Evolutionary conservation across 2,797 vertebrate species (phyloP).

Genomic region (Eptatretus atami): DNA sequence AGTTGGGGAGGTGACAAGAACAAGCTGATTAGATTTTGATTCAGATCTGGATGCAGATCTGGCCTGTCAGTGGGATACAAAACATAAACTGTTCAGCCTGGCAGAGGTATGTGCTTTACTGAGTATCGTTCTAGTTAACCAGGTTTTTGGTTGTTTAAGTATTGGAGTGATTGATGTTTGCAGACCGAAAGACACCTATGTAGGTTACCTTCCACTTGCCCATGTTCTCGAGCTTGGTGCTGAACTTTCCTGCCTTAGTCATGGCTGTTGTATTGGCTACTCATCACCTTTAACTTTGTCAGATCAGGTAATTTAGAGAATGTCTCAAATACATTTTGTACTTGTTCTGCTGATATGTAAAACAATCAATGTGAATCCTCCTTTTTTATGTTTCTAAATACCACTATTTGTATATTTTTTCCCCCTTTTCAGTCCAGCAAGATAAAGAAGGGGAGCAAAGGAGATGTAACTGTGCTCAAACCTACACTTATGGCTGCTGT

Average conservation of each 20-base stretch:
- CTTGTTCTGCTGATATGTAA: no score
- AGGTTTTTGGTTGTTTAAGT: no score
- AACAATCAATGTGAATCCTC: no score
- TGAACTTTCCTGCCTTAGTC: conserved; percentile 73
- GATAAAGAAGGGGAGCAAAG: conserved; percentile 80
- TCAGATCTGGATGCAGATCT: no score
- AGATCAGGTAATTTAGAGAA: conserved; percentile 37
- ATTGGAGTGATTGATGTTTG: conserved; percentile 1
- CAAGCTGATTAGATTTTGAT: no score
- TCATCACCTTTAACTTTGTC: conserved; percentile 80
- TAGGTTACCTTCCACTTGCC: conserved; percentile 76
- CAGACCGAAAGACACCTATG: conserved; percentile 68
- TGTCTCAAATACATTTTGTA: no score
- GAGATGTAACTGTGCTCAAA: conserved; percentile 40
- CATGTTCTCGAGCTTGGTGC: conserved; percentile 86
- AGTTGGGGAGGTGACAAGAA: no score
- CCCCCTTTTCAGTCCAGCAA: conserved; percentile 34
- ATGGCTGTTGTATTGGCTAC: conserved; percentile 78
- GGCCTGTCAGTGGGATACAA: no score
- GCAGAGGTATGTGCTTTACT: no score
- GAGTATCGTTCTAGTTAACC: no score
- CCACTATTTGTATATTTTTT: not conserved
- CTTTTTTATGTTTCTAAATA: no score
- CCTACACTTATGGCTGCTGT: conserved; percentile 81
- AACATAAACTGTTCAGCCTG: no score